phyloP scores from a whole-genome alignment of 2,888 invertebrate species.

The Teleiodes luculella region DNA sequence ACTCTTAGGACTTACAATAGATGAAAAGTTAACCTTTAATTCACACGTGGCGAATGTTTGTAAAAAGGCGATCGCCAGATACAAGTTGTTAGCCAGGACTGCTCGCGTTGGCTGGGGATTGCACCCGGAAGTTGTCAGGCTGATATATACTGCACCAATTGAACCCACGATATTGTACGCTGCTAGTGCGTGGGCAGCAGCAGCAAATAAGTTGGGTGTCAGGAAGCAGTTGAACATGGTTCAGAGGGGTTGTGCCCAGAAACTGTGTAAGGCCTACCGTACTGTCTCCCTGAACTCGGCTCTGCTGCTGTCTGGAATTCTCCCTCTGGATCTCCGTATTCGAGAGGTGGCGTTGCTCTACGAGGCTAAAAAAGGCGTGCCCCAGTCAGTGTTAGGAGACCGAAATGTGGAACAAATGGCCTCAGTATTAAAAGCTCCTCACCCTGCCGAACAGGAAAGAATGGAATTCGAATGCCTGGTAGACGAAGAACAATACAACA shows the following conservation, averaged over 20 bases:
- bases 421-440: not conserved
- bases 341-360: not conserved
- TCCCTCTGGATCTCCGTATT: not conserved
- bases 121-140: conserved; percentile 3
- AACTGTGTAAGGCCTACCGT: conserved; percentile 15
- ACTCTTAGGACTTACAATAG: conserved; percentile 18
- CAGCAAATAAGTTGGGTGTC: not conserved
- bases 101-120: conserved; percentile 11
- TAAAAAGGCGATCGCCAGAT: not conserved
- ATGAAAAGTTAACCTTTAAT: conserved; percentile 11
- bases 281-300: conserved; percentile 20
- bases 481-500: not conserved
- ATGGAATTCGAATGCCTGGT: conserved; percentile 9
- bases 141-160: conserved; percentile 4
- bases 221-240: not conserved
- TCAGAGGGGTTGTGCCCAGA: conserved; percentile 8
- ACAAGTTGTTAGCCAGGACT: conserved; percentile 10
- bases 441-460: conserved; percentile 5
- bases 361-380: not conserved
- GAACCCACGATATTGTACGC: conserved; percentile 8
- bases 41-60: conserved; percentile 1
- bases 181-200: conserved; percentile 16
- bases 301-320: conserved; percentile 12
- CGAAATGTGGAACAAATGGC: conserved; percentile 20
- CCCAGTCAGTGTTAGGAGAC: not conserved